Base-by-base conservation (phyloP, 2,797 vertebrate species). In the Anguilla marmorata region DNA sequence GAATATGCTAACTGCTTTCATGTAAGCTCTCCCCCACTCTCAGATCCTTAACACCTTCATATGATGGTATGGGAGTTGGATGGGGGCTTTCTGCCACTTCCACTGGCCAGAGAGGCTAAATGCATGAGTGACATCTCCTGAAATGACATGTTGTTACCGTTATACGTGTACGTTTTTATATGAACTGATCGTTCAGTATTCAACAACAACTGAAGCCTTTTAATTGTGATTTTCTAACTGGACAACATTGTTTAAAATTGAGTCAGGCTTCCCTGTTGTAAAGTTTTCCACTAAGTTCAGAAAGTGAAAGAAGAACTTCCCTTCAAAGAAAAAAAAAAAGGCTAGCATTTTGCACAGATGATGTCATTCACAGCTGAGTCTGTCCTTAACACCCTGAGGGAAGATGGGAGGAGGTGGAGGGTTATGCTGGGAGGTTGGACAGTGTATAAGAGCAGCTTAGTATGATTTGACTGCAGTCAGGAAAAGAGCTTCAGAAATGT, bases 381-480 rank as follows among this genome's bases (percentile, higher is more conserved):
- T 30, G 5, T 37, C 86, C 80, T 12, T 2, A 27, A 5, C 48
- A 30, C 83, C 48, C 48, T 50, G 82, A 88, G 86, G 91, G 90
- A 82, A 24, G 41, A 7, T 82, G 14, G 21, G 79, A 9, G 79
- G 45, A 50, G 45, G 58, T 84, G 79, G 79, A 79, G 21, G 6
- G 45, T 50, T n/a, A 66, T n/a, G 3, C 50, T 82, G 21, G 79
- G 45, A 82, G 41, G 79, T 50, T 21, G 41, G 41, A 45, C 19
- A 63, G 90, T 87, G 86, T 24, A 33, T 24, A 50, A 50, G 45
- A 82, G n/a, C 41, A 82, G 41, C 45, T 82, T 82, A 50, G 86
- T 90, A 87, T 91, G 89, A 91, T 93, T 92, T 91, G 90, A 94
- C 91, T 90, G 90, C 89, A 91, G 90, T 87, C 87, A 90, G 91